These are phyloP conservation scores for Melanostoma mellinum DNA, from an alignment of 2,888 invertebrate species.

Conservation along the genomic window DNA sequence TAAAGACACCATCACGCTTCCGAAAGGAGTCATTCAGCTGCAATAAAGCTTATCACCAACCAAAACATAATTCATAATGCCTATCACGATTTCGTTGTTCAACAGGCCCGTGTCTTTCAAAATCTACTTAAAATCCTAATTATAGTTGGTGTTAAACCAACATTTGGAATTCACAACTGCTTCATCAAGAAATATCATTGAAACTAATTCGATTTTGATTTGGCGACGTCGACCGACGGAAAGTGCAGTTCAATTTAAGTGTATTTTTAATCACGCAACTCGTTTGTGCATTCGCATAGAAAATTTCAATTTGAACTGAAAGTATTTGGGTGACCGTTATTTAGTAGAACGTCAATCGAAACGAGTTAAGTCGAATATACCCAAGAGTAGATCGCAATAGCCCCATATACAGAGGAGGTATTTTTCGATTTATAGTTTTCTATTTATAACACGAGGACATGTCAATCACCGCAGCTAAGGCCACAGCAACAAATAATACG, in stretches of 20 bases:
- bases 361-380: neutral
- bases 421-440: constrained; percentile 5
- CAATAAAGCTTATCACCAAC: too few species aligned
- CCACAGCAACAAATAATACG: constrained; percentile 25
- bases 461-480: neutral
- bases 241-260: constrained; percentile 1
- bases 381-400: neutral
- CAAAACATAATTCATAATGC: too few species aligned
- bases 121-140: too few species aligned
- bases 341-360: neutral
- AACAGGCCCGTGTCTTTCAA: too few species aligned
- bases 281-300: neutral
- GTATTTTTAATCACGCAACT: neutral
- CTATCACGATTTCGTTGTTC: too few species aligned
- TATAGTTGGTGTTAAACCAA: too few species aligned
- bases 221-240: neutral
- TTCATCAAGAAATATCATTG: neutral
- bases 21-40: too few species aligned
- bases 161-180: too few species aligned
- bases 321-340: neutral
- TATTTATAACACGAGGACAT: constrained; percentile 17
- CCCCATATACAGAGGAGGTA: neutral
- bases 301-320: constrained; percentile 1
- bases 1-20: too few species aligned
- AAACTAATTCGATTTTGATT: constrained; percentile 7